Percentiles rank a stretch among this genome's conserved stretches.
These are phyloP conservation scores for Hetaerina titia DNA, from an alignment of 2,888 invertebrate genomes.

Conservation along the genomic window DNA sequence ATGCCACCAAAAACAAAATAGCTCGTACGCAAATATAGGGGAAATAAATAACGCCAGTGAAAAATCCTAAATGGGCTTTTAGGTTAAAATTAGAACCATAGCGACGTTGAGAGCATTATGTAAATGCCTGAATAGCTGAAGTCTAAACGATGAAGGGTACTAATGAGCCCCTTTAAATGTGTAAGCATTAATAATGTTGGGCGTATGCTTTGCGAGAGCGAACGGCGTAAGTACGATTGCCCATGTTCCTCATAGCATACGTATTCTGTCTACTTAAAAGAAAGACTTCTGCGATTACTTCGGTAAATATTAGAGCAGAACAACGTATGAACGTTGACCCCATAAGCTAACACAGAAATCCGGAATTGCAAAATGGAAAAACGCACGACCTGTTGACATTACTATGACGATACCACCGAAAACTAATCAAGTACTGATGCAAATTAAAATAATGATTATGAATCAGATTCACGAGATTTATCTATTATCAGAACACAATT, in stretches of 20 bases:
- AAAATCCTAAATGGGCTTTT: too few species aligned
- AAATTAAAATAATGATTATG: neutral
- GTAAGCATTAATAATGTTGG: too few species aligned
- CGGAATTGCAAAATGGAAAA: neutral
- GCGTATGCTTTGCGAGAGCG: too few species aligned
- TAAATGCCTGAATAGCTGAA: too few species aligned
- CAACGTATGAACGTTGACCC: neutral
- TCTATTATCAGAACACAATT: neutral
- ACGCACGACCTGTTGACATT: neutral
- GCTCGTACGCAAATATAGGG: too few species aligned
- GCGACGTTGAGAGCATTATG: too few species aligned
- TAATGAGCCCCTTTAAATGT: too few species aligned
- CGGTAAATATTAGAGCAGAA: neutral
- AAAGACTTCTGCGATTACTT: neutral
- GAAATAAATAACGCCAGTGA: too few species aligned
- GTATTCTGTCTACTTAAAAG: neutral
- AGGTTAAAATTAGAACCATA: too few species aligned
- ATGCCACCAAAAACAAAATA: too few species aligned
- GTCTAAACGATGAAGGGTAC: too few species aligned
- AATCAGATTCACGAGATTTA: neutral
- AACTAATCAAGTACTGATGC: neutral
- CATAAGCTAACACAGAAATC: neutral
- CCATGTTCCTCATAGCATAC: neutral
- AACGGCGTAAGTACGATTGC: neutral
- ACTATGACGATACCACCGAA: neutral